These are phyloP conservation scores for Drosophila ananassae DNA, from an alignment of 1,140 invertebrate genomes.

Conservation along the genomic window DNA sequence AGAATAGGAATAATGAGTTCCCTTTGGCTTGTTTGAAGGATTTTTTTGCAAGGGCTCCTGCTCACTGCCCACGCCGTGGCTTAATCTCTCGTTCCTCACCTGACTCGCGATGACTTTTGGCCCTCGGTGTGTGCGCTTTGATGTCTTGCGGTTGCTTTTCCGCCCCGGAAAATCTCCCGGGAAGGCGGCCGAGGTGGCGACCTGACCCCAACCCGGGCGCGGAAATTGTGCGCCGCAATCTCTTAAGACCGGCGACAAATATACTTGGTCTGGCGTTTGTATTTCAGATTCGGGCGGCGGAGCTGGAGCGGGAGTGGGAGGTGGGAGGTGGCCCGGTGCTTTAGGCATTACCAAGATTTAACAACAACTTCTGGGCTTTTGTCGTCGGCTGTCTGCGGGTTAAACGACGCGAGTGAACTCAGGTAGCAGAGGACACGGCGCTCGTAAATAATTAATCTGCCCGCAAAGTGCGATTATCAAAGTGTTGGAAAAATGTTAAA, in stretches of 20 bases:
- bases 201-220: conserved; percentile 29
- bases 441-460: conserved; percentile 82
- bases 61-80: conserved; percentile 11
- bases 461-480: conserved; percentile 82
- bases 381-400: conserved; percentile 62
- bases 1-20: not conserved
- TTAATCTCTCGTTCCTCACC: conserved; percentile 11
- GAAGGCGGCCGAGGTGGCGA: not conserved
- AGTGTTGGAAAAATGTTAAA: conserved; percentile 83
- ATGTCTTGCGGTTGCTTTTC: conserved; percentile 51
- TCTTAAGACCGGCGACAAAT: conserved; percentile 82
- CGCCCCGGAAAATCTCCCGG: conserved; percentile 23
- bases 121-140: conserved; percentile 51
- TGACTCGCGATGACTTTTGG: conserved; percentile 40
- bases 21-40: not conserved
- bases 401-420: conserved; percentile 66
- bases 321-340: conserved; percentile 30
- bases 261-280: conserved; percentile 57
- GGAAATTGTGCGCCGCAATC: conserved; percentile 78
- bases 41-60: conserved; percentile 14
- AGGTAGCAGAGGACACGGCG: conserved; percentile 60
- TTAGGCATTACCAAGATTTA: conserved; percentile 79
- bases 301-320: not conserved
- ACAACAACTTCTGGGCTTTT: conserved; percentile 71
- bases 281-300: conserved; percentile 9